Percentiles rank a stretch among this genome's conserved stretches.
Evolutionary conservation across 1,140 invertebrate genomes (phyloP).

Genomic region (Euglossa dilemma): DNA sequence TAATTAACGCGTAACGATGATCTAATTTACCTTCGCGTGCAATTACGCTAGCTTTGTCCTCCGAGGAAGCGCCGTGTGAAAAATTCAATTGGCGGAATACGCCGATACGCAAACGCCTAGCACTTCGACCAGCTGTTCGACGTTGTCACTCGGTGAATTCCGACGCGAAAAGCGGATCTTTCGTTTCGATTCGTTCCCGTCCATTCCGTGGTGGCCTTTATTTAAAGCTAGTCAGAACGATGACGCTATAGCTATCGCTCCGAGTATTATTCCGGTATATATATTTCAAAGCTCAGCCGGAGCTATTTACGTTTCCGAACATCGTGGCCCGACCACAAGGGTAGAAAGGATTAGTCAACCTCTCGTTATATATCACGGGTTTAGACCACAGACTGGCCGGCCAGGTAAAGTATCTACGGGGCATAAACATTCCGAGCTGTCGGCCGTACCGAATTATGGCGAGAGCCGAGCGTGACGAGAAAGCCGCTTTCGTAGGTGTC

Average conservation of each 20-base stretch:
- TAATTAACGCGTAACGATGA: background rate
- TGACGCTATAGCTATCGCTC: slow-evolving; percentile 25
- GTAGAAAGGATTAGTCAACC: slow-evolving; percentile 75
- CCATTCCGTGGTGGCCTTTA: background rate
- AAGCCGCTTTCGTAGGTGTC: slow-evolving; percentile 30
- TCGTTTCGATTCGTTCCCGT: background rate
- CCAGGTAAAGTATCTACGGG: slow-evolving; percentile 71
- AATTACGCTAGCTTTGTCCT: background rate
- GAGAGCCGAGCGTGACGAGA: slow-evolving; percentile 36
- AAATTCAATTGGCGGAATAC: background rate
- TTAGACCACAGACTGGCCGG: slow-evolving; percentile 55
- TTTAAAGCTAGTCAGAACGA: background rate
- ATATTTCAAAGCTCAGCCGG: slow-evolving; percentile 48
- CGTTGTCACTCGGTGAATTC: background rate
- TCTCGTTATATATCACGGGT: slow-evolving; percentile 75
- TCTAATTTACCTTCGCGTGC: background rate
- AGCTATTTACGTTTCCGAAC: slow-evolving; percentile 55
- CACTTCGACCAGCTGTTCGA: too few relatives aligned
- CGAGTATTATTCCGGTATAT: slow-evolving; percentile 55
- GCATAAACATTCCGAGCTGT: slow-evolving; percentile 71
- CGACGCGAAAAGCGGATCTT: background rate
- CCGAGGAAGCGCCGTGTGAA: background rate
- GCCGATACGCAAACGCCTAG: too few relatives aligned
- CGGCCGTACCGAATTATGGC: slow-evolving; percentile 69
- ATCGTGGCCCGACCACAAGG: slow-evolving; percentile 42